Percentiles rank a stretch among this genome's conserved stretches.
phyloP scores from a whole-genome alignment of 2,113 vertebrate genomes.

The Ceyx margarethae region DNA sequence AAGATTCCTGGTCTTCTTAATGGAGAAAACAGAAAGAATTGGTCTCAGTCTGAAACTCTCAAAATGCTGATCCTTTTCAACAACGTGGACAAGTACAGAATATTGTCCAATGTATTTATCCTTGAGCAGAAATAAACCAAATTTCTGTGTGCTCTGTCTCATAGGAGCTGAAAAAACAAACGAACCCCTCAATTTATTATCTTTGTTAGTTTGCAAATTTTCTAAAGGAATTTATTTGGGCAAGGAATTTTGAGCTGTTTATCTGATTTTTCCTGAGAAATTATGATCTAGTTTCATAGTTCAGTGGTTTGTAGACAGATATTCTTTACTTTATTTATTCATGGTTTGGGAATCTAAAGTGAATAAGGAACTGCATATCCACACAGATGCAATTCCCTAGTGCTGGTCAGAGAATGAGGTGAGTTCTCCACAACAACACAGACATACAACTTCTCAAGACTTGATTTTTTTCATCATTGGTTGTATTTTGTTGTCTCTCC shows the following conservation, averaged over 20 bases:
- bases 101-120: constrained; percentile 1
- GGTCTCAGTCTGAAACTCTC: background rate
- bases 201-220: background rate
- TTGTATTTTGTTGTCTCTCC: background rate
- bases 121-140: constrained; percentile 13
- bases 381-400: background rate
- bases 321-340: background rate
- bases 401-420: background rate
- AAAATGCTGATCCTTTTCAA: constrained; percentile 26
- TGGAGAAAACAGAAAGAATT: constrained; percentile 49
- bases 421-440: background rate
- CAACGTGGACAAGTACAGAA: background rate
- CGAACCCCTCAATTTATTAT: background rate
- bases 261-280: constrained; percentile 12
- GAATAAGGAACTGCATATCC: background rate
- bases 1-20: constrained; percentile 52
- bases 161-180: background rate
- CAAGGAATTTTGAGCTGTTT: background rate
- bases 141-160: background rate
- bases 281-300: background rate
- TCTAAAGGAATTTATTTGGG: background rate
- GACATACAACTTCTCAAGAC: background rate
- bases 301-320: background rate
- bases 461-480: background rate
- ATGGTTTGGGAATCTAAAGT: background rate